phyloP scores from a whole-genome alignment of 2,888 invertebrate genomes.

The Pseudanteris insignis region DNA sequence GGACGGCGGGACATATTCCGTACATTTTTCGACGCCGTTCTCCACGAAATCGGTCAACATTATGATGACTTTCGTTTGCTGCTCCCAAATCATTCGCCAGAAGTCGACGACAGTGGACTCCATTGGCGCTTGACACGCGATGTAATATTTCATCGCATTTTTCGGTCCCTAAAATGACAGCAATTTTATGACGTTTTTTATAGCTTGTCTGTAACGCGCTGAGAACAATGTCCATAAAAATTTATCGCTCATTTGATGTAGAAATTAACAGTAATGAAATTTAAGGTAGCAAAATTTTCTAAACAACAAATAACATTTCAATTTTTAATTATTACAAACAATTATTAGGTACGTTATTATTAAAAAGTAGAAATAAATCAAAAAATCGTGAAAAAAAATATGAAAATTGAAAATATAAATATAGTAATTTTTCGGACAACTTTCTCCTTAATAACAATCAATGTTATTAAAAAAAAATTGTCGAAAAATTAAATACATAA shows the following conservation, averaged over 20 bases:
- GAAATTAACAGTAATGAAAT: too few species aligned
- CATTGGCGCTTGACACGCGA: slow-evolving; percentile 91
- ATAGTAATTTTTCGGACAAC: too few species aligned
- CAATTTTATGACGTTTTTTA: background rate
- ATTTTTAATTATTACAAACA: background rate
- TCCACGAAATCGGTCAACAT: slow-evolving; percentile 92
- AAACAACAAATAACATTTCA: background rate
- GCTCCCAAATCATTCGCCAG: slow-evolving; percentile 97
- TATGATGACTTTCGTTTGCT: slow-evolving; percentile 85
- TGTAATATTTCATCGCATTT: slow-evolving; percentile 84
- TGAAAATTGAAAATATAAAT: too few species aligned
- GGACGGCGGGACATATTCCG: slow-evolving; percentile 90
- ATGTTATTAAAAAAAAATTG: too few species aligned
- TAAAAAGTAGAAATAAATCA: background rate
- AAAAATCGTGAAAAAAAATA: too few species aligned
- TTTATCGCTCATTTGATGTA: background rate
- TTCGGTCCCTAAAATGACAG: slow-evolving; percentile 78
- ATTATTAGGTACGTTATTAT: background rate
- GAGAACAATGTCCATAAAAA: background rate
- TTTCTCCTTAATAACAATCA: too few species aligned
- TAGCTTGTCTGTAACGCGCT: background rate
- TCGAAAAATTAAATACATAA: too few species aligned
- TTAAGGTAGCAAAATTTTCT: too few species aligned
- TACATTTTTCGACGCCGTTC: slow-evolving; percentile 89
- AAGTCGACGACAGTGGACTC: slow-evolving; percentile 87